Conservation (phyloP, 2,797 vertebrate genomes). For the Melanogrammus aeglefinus region DNA sequence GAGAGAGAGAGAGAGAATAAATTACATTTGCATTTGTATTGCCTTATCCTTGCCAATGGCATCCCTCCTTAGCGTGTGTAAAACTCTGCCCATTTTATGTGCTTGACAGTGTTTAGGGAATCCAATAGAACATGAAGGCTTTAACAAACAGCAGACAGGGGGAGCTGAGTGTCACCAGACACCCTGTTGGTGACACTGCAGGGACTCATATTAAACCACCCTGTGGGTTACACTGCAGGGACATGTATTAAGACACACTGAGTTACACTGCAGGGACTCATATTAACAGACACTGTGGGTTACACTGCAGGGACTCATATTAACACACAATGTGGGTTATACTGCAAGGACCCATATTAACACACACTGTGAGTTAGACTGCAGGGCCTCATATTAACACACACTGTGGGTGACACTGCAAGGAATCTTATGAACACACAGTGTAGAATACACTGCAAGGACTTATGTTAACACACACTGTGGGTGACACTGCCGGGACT, state of each 20-base stretch:
- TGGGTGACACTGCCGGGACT: no score
- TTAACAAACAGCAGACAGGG: conserved; percentile 29
- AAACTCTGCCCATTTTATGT: conserved; percentile 44
- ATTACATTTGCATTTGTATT: conserved; percentile 61
- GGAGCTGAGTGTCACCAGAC: conserved; percentile 35
- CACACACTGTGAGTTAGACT: conserved; percentile 28
- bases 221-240: no score
- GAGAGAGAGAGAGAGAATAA: background rate
- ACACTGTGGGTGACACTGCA: conserved; percentile 27
- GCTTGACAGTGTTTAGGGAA: conserved; percentile 26
- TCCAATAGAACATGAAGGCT: conserved; percentile 34
- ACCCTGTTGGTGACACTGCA: conserved; percentile 30
- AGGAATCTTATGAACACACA: conserved; percentile 18
- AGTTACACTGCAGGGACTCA: no score
- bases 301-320: no score
- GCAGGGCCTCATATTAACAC: conserved; percentile 13
- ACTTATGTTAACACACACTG: background rate
- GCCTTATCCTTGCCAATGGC: conserved; percentile 50
- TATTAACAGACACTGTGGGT: no score
- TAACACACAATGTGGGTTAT: no score
- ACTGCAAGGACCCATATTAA: conserved; percentile 11
- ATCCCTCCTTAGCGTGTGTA: conserved; percentile 28
- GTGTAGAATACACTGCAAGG: conserved; percentile 21
- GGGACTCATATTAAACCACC: background rate
- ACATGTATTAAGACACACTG: background rate